Evolutionary conservation across 2,797 vertebrate genomes (phyloP).

Genomic region (Leuciscus waleckii): DNA sequence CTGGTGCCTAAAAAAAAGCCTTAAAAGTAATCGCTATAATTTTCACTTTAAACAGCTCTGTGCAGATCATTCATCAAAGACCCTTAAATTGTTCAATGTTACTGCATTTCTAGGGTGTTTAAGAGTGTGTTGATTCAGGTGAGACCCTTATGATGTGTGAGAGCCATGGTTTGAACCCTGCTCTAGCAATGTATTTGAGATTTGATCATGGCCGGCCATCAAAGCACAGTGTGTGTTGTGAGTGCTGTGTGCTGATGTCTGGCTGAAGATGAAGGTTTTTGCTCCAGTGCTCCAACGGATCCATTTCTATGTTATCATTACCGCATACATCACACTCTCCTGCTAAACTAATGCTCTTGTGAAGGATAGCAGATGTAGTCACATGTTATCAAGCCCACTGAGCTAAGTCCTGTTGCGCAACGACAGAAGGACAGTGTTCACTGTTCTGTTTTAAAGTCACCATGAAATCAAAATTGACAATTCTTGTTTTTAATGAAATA

Average conservation of each 20-base stretch:
- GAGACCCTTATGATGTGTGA: background rate
- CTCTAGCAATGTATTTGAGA: slow-evolving; percentile 6
- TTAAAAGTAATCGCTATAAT: background rate
- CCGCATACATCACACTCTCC: background rate
- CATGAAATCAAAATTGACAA: background rate
- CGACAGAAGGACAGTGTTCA: background rate
- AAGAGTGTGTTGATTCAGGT: slow-evolving; percentile 8
- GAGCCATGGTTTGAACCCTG: background rate
- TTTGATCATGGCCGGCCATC: slow-evolving; percentile 27
- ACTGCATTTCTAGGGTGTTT: slow-evolving; percentile 5
- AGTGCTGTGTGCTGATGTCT: background rate
- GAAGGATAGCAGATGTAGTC: background rate
- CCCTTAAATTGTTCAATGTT: background rate
- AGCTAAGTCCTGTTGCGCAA: background rate
- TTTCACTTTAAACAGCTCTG: background rate
- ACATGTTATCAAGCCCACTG: background rate
- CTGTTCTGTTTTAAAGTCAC: background rate
- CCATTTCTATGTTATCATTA: slow-evolving; percentile 24
- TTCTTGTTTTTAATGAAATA: background rate
- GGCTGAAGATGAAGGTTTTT: slow-evolving; percentile 28
- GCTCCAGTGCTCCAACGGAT: background rate
- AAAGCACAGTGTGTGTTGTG: slow-evolving; percentile 7
- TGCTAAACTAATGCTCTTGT: background rate
- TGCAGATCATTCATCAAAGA: background rate
- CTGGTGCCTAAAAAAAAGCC: background rate